Percentiles rank a stretch among this genome's conserved stretches.
phyloP scores from a whole-genome alignment of 2,888 invertebrate genomes.

The Euphydryas editha region DNA sequence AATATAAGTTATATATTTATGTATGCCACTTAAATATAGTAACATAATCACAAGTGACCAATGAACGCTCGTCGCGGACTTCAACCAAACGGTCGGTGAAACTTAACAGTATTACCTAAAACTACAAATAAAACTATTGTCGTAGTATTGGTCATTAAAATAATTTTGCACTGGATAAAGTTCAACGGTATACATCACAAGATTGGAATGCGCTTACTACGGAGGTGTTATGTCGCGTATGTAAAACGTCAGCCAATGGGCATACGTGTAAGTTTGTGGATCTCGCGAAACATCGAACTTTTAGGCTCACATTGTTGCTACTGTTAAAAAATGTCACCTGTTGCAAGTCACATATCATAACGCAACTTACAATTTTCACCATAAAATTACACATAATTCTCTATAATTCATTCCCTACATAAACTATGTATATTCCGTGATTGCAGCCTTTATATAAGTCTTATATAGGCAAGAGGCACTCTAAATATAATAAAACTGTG shows the following conservation, averaged over 20 bases:
- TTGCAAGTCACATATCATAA: constrained; percentile 80
- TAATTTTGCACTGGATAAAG: constrained; percentile 59
- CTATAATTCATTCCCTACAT: constrained; percentile 76
- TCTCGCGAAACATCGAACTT: constrained; percentile 9
- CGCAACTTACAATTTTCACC: constrained; percentile 84
- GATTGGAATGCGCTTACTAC: constrained; percentile 78
- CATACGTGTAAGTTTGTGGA: background rate
- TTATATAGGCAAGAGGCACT: constrained; percentile 86
- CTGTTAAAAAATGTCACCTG: constrained; percentile 32
- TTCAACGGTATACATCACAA: constrained; percentile 55
- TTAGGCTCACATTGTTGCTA: constrained; percentile 15
- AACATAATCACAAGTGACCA: constrained; percentile 65
- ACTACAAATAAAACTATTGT: constrained; percentile 67
- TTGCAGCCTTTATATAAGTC: constrained; percentile 85
- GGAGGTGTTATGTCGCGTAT: constrained; percentile 48
- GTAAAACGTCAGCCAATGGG: background rate
- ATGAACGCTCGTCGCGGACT: constrained; percentile 52
- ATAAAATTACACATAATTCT: constrained; percentile 74
- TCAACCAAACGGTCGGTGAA: constrained; percentile 54
- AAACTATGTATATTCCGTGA: constrained; percentile 82
- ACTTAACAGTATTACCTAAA: constrained; percentile 65
- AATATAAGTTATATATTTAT: constrained; percentile 83
- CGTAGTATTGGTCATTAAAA: constrained; percentile 67
- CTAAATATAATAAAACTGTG: constrained; percentile 86
- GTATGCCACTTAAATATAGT: constrained; percentile 80